phyloP scores from a whole-genome alignment of 2,113 vertebrate genomes.

The Aramus guarauna region DNA sequence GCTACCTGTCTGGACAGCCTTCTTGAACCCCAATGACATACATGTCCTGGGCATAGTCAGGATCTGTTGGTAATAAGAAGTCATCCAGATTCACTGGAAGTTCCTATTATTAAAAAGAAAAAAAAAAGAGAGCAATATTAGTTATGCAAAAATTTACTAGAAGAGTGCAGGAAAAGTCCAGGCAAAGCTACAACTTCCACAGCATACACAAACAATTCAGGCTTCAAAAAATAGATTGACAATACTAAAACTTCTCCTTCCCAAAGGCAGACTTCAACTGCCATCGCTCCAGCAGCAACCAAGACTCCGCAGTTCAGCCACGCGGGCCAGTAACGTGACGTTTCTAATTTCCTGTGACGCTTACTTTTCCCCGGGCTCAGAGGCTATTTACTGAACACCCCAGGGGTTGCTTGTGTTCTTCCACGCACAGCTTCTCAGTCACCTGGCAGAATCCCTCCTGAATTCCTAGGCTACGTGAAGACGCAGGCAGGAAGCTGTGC shows the following conservation, averaged over 20 bases:
- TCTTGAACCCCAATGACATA: slow-evolving; percentile 95
- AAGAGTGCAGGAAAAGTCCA: neutral
- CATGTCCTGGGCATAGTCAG: slow-evolving; percentile 92
- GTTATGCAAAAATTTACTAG: neutral
- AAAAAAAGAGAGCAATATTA: neutral
- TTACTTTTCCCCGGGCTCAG: neutral
- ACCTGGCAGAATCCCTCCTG: neutral
- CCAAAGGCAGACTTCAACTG: neutral
- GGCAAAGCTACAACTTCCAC: neutral
- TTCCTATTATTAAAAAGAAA: slow-evolving; percentile 66
- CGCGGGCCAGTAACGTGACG: fast-evolving
- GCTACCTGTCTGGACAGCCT: slow-evolving; percentile 93
- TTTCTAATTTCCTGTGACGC: neutral
- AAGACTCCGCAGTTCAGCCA: neutral
- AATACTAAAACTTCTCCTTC: neutral
- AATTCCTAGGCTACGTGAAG: neutral
- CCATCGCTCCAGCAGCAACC: neutral
- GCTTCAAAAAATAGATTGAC: neutral
- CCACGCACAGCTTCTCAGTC: neutral
- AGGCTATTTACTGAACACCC: neutral
- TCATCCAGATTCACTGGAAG: slow-evolving; percentile 89
- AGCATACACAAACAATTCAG: neutral
- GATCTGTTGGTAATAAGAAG: slow-evolving; percentile 88
- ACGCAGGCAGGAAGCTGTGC: neutral
- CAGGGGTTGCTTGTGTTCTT: neutral